Evolutionary conservation across 1,140 invertebrate genomes (phyloP).

Genomic region (Hylaeus anthracinus): DNA sequence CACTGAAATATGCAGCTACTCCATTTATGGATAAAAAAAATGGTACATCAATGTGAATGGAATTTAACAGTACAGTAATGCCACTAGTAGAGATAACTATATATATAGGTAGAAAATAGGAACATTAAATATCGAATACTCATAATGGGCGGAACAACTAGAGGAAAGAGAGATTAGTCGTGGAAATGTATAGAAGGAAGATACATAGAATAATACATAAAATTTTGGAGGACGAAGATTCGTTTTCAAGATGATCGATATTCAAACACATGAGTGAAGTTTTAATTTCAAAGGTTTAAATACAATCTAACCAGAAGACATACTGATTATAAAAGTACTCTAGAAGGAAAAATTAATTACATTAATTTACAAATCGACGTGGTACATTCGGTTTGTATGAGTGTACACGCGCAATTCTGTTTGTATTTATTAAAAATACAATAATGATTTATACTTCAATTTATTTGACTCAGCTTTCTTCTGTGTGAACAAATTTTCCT

Average conservation of each 20-base stretch:
- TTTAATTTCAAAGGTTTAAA: too few species aligned
- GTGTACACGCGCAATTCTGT: too few species aligned
- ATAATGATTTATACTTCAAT: too few species aligned
- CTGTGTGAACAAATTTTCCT: too few species aligned
- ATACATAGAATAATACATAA: neutral
- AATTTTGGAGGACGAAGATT: neutral
- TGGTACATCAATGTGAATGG: neutral
- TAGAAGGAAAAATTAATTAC: too few species aligned
- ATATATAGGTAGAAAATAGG: neutral
- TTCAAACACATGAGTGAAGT: neutral
- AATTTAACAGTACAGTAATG: conserved; percentile 16
- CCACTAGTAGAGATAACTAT: neutral
- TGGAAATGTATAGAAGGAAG: neutral
- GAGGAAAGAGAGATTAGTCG: neutral
- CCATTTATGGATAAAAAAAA: neutral
- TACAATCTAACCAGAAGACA: too few species aligned
- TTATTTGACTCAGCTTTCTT: too few species aligned
- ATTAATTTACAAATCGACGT: too few species aligned
- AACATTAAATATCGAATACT: neutral
- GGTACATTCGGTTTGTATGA: too few species aligned
- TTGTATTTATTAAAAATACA: too few species aligned
- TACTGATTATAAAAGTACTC: too few species aligned
- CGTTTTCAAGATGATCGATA: neutral
- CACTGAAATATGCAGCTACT: conserved; percentile 11
- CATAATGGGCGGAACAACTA: neutral